Evolutionary conservation across 2,797 vertebrate genomes (phyloP).

Genomic region (Channallabes apus): DNA sequence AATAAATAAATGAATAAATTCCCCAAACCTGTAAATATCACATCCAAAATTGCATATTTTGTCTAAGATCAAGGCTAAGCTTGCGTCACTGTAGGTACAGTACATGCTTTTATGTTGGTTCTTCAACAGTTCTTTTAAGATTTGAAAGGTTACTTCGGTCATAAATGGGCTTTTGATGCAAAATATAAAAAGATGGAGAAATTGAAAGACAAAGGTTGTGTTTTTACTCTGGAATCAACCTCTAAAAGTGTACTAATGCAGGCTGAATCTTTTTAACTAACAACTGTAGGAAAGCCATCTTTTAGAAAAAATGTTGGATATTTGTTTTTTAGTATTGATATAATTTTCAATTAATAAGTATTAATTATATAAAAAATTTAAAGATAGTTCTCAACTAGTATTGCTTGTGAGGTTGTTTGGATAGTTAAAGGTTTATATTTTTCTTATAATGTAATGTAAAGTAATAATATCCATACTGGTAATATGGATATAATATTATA

Average conservation of each 20-base stretch:
- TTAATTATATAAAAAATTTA: too few relatives aligned
- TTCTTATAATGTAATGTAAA: too few relatives aligned
- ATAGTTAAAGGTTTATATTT: too few relatives aligned
- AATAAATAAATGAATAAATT: too few relatives aligned
- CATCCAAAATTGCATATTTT: not conserved
- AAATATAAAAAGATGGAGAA: not conserved
- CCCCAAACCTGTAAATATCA: not conserved
- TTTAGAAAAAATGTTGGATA: not conserved
- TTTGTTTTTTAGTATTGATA: not conserved
- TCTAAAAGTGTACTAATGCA: not conserved
- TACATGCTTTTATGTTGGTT: not conserved
- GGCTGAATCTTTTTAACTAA: not conserved
- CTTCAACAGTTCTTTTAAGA: not conserved
- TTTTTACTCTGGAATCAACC: not conserved
- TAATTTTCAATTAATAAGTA: not conserved
- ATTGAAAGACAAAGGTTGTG: not conserved
- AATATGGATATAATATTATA: too few relatives aligned
- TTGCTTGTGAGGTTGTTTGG: too few relatives aligned
- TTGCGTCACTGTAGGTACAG: not conserved
- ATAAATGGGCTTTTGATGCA: not conserved
- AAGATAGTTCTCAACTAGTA: too few relatives aligned
- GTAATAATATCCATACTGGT: too few relatives aligned
- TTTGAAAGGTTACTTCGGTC: not conserved
- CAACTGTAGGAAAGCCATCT: not conserved
- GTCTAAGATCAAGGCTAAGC: not conserved